Base-by-base conservation (phyloP, 2,888 invertebrate species). In the Nemurella pictetii region DNA sequence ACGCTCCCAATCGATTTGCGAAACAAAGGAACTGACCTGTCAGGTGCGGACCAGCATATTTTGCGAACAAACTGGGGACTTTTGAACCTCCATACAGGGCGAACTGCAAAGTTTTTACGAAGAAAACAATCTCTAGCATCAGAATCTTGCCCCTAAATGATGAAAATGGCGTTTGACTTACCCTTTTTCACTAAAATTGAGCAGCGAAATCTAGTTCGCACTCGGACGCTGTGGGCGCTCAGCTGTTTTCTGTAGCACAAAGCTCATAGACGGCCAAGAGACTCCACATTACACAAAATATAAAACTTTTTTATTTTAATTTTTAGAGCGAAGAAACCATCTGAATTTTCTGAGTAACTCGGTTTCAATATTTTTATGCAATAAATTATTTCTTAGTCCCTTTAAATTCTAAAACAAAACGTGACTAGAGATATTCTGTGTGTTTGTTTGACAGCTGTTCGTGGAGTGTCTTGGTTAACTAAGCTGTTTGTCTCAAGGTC, bases 241-340 rank as follows among this genome's bases (percentile, higher is more conserved):
- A 78, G 78, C 78, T 78, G 78, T 78, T 78, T 78, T 30, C 78
- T 75, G 55, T 55, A 55, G 55, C 20, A 55, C 55, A 55, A 55
- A 55, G 55, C 55, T 55, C 55, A 20, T 12, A 55, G 9, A 55
- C 9, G 20, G 55, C 20, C 55, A 55, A 55, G 55, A 55, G 2
- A 55, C 20, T 55, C 20, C 55, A 55, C 55, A 20, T 12, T 55
- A 20, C 20, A 55, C 55, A 55, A 7, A 55, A 55, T 55, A 32
- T 20, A 12, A 1, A 20, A 55, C 9, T 20, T 12, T 2, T 55
- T 3, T 15, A 55, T 55, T 12, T 3, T 55, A 3, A 55, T 7
- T 55, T n/a, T n/a, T n/a, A n/a, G n/a, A n/a, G n/a, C n/a, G n/a
- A n/a, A n/a, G n/a, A n/a, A n/a, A n/a, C n/a, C n/a, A n/a, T n/a